Conservation (phyloP, 2,888 invertebrate species). For the Mythimna ferrago region DNA sequence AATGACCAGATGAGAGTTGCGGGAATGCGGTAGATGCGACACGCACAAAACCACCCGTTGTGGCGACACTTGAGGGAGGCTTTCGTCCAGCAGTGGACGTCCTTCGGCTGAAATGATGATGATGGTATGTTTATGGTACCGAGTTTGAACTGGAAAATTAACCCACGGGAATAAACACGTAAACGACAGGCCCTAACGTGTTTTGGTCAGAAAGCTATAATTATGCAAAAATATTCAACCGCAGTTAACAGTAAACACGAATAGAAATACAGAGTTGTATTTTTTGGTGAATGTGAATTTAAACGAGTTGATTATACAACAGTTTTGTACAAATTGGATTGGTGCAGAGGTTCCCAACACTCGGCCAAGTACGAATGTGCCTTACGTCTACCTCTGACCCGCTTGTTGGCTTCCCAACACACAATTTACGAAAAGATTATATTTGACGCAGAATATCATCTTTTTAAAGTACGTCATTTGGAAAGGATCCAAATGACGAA, state of each 20-base stretch:
- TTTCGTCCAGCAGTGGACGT: no score
- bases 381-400: slow-evolving; percentile 35
- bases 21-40: no score
- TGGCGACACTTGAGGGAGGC: no score
- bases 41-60: no score
- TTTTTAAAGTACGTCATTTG: slow-evolving; percentile 61
- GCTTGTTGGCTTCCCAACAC: slow-evolving; percentile 32
- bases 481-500: slow-evolving; percentile 57
- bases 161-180: slow-evolving; percentile 16
- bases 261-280: slow-evolving; percentile 55
- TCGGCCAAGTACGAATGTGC: slow-evolving; percentile 18
- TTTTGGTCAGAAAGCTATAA: slow-evolving; percentile 42
- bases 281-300: slow-evolving; percentile 58
- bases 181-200: slow-evolving; percentile 18
- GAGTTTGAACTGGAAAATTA: background rate
- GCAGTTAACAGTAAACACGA: slow-evolving; percentile 58
- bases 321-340: slow-evolving; percentile 55
- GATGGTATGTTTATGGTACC: background rate
- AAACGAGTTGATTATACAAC: slow-evolving; percentile 60
- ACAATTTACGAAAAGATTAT: slow-evolving; percentile 53
- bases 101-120: no score
- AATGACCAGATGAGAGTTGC: no score
- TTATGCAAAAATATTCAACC: slow-evolving; percentile 63
- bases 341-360: slow-evolving; percentile 26
- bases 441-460: slow-evolving; percentile 56